These are phyloP conservation scores for Stegodyphus mimosarum DNA, from an alignment of 1,140 invertebrate species.

Conservation along the genomic window DNA sequence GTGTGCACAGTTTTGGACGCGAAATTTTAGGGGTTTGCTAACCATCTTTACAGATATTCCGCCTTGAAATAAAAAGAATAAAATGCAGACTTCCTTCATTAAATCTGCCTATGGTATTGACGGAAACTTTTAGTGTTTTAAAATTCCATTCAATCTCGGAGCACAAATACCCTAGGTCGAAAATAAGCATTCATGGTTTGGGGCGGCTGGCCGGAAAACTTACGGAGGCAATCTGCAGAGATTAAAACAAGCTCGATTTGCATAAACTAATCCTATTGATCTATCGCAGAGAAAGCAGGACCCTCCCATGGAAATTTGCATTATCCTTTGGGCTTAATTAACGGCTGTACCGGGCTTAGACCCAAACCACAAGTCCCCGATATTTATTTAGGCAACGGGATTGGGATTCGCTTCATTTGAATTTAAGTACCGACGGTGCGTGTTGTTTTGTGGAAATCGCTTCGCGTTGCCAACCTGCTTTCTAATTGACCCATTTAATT, in stretches of 20 bases:
- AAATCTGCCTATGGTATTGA: too few species aligned
- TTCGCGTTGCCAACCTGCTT: neutral
- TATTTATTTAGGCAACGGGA: neutral
- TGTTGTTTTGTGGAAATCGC: neutral
- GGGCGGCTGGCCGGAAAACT: neutral
- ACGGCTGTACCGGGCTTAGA: neutral
- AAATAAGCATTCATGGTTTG: neutral
- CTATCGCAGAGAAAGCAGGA: neutral
- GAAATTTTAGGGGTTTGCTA: too few species aligned
- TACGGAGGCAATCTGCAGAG: conserved; percentile 14
- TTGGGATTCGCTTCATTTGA: conserved; percentile 7
- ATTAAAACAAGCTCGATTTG: conserved; percentile 40
- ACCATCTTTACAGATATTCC: too few species aligned
- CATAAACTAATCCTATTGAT: conserved; percentile 51
- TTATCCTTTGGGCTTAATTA: conserved; percentile 1
- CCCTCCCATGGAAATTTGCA: neutral
- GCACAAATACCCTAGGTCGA: too few species aligned
- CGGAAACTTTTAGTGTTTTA: too few species aligned
- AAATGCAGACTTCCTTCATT: too few species aligned
- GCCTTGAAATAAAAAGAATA: too few species aligned
- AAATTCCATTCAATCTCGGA: too few species aligned
- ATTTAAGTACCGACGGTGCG: conserved; percentile 6
- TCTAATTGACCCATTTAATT: conserved; percentile 9
- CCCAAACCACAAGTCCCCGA: neutral
- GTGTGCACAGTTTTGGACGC: too few species aligned